Conservation (phyloP, 1,140 invertebrate species). For the Bombus sibiricus region DNA sequence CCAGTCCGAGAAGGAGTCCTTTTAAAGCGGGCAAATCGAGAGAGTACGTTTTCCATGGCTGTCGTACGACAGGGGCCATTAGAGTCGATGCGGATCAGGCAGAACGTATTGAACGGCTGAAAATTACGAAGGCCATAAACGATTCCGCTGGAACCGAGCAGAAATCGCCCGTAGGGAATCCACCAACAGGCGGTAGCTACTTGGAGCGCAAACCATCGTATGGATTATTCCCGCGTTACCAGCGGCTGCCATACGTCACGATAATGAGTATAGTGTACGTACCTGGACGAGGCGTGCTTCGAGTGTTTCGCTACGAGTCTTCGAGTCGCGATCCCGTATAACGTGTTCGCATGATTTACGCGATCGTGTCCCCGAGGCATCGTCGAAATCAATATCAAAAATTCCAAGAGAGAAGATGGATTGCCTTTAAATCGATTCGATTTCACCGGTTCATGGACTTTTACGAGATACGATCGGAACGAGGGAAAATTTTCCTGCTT, state of each 20-base stretch:
- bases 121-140: slow-evolving; percentile 55
- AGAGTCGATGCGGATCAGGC: slow-evolving; percentile 43
- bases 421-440: slow-evolving; percentile 8
- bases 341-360: slow-evolving; percentile 63
- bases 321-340: slow-evolving; percentile 5
- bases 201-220: neutral
- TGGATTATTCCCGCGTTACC: slow-evolving; percentile 49
- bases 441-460: too few relatives aligned
- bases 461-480: neutral
- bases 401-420: slow-evolving; percentile 18
- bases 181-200: neutral
- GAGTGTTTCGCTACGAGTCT: slow-evolving; percentile 30
- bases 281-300: slow-evolving; percentile 37
- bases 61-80: slow-evolving; percentile 39
- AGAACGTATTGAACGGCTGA: slow-evolving; percentile 46
- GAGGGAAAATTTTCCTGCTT: too few relatives aligned
- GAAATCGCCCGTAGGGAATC: slow-evolving; percentile 51
- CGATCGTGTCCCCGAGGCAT: slow-evolving; percentile 50
- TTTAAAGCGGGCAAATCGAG: slow-evolving; percentile 15
- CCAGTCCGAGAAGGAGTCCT: slow-evolving; percentile 26
- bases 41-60: slow-evolving; percentile 36
- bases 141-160: slow-evolving; percentile 46
- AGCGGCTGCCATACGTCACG: slow-evolving; percentile 67
- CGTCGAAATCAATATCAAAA: slow-evolving; percentile 67
- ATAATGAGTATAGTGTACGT: slow-evolving; percentile 63